A percentile compares a stretch with the other conserved stretches of the same genome.
These are phyloP conservation scores for Thunnus thynnus DNA, from an alignment of 2,113 vertebrate genomes.

Conservation along the genomic window DNA sequence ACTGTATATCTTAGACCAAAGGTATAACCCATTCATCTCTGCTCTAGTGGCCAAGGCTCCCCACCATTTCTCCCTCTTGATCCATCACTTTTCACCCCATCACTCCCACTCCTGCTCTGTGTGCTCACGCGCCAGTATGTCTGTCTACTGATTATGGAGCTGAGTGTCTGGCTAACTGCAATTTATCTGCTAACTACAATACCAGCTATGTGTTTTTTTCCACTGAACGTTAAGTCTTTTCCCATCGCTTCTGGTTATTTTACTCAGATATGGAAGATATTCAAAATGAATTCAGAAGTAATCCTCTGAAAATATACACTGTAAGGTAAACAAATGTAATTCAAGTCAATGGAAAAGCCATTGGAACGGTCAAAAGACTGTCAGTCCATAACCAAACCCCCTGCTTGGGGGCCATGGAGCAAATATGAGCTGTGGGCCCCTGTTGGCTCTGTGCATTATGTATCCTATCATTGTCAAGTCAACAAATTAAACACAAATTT, in stretches of 20 bases:
- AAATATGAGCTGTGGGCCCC: background rate
- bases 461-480: background rate
- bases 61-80: constrained; percentile 62
- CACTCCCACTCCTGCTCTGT: constrained; percentile 65
- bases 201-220: constrained; percentile 48
- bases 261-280: constrained; percentile 20
- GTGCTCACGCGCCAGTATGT: constrained; percentile 69
- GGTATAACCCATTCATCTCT: constrained; percentile 58
- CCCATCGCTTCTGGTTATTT: constrained; percentile 4
- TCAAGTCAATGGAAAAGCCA: constrained; percentile 14
- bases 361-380: background rate
- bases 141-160: constrained; percentile 73
- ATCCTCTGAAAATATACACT: background rate
- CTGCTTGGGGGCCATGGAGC: background rate
- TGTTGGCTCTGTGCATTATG: background rate
- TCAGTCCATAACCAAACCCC: background rate
- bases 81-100: constrained; percentile 78
- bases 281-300: background rate
- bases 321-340: constrained; percentile 16
- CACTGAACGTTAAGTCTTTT: constrained; percentile 18
- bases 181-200: constrained; percentile 72
- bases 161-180: constrained; percentile 57
- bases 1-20: constrained; percentile 67
- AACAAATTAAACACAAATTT: background rate
- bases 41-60: constrained; percentile 58